phyloP scores from a whole-genome alignment of 2,888 invertebrate genomes.

The Spilarctia lutea region DNA sequence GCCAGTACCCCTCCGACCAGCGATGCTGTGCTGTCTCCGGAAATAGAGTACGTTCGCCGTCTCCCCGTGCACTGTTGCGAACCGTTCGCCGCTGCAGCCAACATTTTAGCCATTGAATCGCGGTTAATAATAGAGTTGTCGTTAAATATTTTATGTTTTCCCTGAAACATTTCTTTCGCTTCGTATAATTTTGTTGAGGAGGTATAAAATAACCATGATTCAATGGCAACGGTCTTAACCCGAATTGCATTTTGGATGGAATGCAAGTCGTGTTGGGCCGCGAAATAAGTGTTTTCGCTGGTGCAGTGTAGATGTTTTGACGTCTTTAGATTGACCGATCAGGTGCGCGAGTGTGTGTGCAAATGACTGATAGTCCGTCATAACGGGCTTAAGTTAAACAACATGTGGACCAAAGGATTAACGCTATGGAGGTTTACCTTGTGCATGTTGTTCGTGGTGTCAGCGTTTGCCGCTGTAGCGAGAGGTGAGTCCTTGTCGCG shows the following conservation, averaged over 20 bases:
- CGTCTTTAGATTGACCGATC: conserved; percentile 79
- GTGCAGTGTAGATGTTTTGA: conserved; percentile 79
- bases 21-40: conserved; percentile 87
- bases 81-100: conserved; percentile 64
- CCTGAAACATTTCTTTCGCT: conserved; percentile 32
- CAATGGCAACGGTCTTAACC: conserved; percentile 66
- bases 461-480: conserved; percentile 77
- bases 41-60: conserved; percentile 83
- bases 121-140: conserved; percentile 70
- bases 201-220: conserved; percentile 59
- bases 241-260: conserved; percentile 74
- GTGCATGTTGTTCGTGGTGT: conserved; percentile 80
- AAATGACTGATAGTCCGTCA: conserved; percentile 83
- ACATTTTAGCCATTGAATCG: conserved; percentile 73
- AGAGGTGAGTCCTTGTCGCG: conserved; percentile 77
- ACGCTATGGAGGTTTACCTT: conserved; percentile 84
- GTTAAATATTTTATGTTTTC: conserved; percentile 52
- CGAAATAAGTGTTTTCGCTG: conserved; percentile 54
- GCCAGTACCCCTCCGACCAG: conserved; percentile 87
- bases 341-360: conserved; percentile 85
- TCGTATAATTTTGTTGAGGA: conserved; percentile 21
- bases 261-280: conserved; percentile 67
- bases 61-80: conserved; percentile 72
- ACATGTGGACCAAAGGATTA: conserved; percentile 84
- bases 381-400: conserved; percentile 78